These are phyloP conservation scores for Pandemis heparana DNA, from an alignment of 2,888 invertebrate species.

Conservation along the genomic window DNA sequence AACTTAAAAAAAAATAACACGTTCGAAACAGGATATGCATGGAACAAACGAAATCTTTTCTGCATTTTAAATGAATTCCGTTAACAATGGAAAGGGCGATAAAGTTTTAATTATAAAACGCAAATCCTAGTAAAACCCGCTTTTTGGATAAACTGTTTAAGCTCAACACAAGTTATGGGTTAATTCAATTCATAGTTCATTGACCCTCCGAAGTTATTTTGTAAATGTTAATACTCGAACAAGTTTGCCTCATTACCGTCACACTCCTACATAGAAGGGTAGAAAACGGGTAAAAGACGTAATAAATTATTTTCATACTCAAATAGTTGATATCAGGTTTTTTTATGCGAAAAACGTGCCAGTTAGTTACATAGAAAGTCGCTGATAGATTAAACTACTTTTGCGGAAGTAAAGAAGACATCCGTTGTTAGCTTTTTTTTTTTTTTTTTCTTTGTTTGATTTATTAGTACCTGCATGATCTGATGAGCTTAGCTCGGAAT, in stretches of 20 bases:
- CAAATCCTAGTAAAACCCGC: conserved; percentile 25
- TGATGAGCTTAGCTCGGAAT: too few species aligned
- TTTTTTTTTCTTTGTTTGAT: too few species aligned
- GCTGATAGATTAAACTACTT: too few species aligned
- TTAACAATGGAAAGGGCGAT: conserved; percentile 31
- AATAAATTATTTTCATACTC: too few species aligned
- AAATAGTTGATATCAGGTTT: too few species aligned
- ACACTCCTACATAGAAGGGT: background rate
- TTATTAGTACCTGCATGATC: too few species aligned
- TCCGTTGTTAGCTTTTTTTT: too few species aligned
- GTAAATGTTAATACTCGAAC: background rate
- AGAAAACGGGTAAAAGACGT: too few species aligned
- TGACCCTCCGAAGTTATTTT: background rate
- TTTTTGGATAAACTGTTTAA: conserved; percentile 21
- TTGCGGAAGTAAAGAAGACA: too few species aligned
- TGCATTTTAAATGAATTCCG: conserved; percentile 27
- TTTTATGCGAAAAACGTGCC: too few species aligned
- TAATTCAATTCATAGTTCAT: conserved; percentile 5
- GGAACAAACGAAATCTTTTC: conserved; percentile 33
- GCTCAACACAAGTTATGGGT: conserved; percentile 14
- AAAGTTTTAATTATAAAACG: conserved; percentile 40
- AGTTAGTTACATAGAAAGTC: too few species aligned
- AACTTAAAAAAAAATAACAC: background rate
- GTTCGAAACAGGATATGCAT: conserved; percentile 6
- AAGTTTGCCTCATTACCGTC: background rate